Conservation (phyloP, 2,113 vertebrate species). For the Odocoileus hemionus region DNA sequence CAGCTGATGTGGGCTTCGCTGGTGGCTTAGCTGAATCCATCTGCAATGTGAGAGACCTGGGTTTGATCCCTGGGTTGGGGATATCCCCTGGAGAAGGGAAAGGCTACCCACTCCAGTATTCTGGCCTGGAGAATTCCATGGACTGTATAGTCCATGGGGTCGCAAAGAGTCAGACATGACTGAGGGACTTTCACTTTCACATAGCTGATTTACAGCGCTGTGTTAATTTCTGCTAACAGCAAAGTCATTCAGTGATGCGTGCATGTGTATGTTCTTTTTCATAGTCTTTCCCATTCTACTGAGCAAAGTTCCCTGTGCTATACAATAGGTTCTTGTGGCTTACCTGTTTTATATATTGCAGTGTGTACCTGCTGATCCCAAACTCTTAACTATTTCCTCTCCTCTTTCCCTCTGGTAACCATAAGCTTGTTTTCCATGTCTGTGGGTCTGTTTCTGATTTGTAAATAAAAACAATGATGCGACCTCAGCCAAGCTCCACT, state of each 20-base stretch:
- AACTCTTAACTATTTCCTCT: not conserved
- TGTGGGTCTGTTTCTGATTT: not conserved
- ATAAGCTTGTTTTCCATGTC: not conserved
- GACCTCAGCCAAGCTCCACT: not conserved
- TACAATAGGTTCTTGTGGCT: not conserved
- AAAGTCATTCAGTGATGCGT: not conserved
- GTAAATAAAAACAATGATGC: not conserved
- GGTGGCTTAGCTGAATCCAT: not conserved
- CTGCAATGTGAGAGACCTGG: not conserved
- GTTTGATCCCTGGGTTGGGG: not conserved
- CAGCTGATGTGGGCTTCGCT: not conserved
- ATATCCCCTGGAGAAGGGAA: not conserved
- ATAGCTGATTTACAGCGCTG: rapidly evolving
- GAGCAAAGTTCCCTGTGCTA: not conserved
- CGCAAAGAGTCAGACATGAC: rapidly evolving
- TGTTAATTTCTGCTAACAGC: not conserved
- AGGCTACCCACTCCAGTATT: not conserved
- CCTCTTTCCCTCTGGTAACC: not conserved
- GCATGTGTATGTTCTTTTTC: not conserved
- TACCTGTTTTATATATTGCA: not conserved
- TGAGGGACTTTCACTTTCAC: not conserved
- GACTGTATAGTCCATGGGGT: not conserved
- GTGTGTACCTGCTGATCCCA: not conserved
- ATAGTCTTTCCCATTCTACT: not conserved
- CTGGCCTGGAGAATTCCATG: not conserved